Evolutionary conservation across 2,888 invertebrate species (phyloP), one percentile per base, ranked within the genome.

Genomic region (Balanococcus diminutus): DNA sequence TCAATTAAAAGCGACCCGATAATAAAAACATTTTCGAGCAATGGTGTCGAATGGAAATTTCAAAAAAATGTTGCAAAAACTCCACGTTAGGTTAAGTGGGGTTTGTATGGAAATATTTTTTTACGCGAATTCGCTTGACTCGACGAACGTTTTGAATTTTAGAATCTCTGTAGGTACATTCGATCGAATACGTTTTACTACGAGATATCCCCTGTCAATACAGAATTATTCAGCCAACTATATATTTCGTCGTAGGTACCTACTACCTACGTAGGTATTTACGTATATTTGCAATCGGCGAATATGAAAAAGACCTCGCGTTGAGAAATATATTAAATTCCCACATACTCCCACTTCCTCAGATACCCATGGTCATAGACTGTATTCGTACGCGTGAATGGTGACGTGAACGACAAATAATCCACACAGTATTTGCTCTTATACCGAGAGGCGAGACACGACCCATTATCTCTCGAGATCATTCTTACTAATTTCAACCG

Each of bases 391-490:
- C 67, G 4, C 32, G 19, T 75, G 75, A 75, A 28, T 31, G 75
- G 32, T 75, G 32, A 75, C 75, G 28, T 67, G n/a, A 8, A 28
- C 67, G 67, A 75, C 31, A 36, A 75, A 75, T 32, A 75, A 75
- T n/a, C 75, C 31, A 19, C 28, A 11, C 3, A 14, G 75, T 75
- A 75, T 75, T 75, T 75, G 32, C 32, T 75, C 32, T 75, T 36
- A n/a, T n/a, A 36, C 19, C 32, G 14, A 31, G 14, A 31, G 25
- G 28, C 31, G n/a, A 19, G 32, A 36, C 36, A n/a, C 75, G n/a
- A 32, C 31, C n/a, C n/a, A 75, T 75, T 32, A 75, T 75, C 75
- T 75, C 75, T 31, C 32, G 75, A 75, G 75, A 75, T 75, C 32
- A 32, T 75, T 75, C 75, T 75, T 75, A 32, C 75, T 19, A 75